Base-by-base conservation (phyloP, 2,797 vertebrate species). In the Mormyrops attenuatus region DNA sequence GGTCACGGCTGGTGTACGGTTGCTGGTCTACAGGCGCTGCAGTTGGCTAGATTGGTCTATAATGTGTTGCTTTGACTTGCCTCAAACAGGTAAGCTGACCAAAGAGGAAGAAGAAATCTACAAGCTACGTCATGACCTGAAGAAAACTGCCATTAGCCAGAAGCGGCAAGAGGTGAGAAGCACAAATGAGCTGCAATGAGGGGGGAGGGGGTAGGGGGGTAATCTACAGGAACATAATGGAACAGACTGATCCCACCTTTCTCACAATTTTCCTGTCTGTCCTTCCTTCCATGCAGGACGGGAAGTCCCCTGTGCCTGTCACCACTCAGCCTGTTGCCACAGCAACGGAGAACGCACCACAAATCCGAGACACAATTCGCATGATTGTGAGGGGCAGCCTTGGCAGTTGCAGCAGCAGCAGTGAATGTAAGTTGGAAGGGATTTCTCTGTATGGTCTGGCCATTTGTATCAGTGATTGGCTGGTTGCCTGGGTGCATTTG, bases 91-190 rank as follows among this genome's bases (percentile, higher is more conserved):
- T 94, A 97, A 96, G 92, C 92, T 97, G 30, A 95, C 96, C 92
- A 99, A 98, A 96, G 99, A 99, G 94, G 98, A 99, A 86, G 98
- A 99, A 93, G 98, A 99, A 91, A 99, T 99, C 92, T 98, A 98
- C 94, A 99, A 98, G 95, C 96, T 99, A 89, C 97, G 98, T 88
- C 97, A 98, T 34, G 97, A 99, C 93, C 95, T 99, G 93, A 98
- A 97, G 94, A 98, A 96, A 93, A 95, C 96, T 0, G 96, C 97
- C 0, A 98, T 99, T 94, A 98, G 96, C 88, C 97, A 97, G 66
- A 97, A 97, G 38, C 96, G 96, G 92, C 96, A 93, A 30, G 91
- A 98, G 98, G 98, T 99, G 95, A 92, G 93, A 90, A 22, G 8
- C 88, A 89, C 89, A 69, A 84, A 57, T 50, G 15, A 41, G 13